Base-by-base conservation (phyloP, 2,888 invertebrate genomes). In the Lumbricus terrestris region DNA sequence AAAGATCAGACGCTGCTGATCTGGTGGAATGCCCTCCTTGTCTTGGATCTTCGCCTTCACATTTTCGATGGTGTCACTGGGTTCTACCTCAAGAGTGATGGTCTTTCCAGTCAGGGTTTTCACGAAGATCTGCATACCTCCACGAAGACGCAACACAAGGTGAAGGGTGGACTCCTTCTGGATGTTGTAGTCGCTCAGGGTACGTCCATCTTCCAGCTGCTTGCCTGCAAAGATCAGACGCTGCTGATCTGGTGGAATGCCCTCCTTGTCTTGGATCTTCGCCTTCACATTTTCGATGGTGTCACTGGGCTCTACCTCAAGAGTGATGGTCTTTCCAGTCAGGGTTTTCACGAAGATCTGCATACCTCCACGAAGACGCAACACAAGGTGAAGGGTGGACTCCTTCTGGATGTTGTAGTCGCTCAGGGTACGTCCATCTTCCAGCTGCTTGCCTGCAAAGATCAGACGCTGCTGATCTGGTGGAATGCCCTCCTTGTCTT, bases 161-260 rank as follows among this genome's bases (percentile, higher is more conserved):
- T 98, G 98, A 96, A 98, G 96, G 23, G 98, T 98, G 0, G 98
- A 98, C 95, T 98, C 98, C 95, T 98, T 98, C 95, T 98, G 98
- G 94, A 98, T 98, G 95, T 98, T 98, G 95, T 98, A 98, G 95
- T 98, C 98, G 0, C 97, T 97, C 42, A 98, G 96, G 3, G 98
- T 98, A 90, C 97, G 96, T 13, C 97, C 98, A 96, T 98, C 98
- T 96, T 98, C 95, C 94, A 98, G 95, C 95, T 98, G 98, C 95
- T 98, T 98, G 90, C 98, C 98, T 93, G 98, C 98, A 95, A 98
- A 98, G 95, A 95, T 95, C 93, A 95, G 92, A 94, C 97, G 96
- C 95, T 97, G 97, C 95, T 97, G 97, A 95, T 97, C 97, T 91
- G 96, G 96, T 1, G 96, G 96, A 92, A 96, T 93, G 3, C 96